These are phyloP conservation scores for Platysternon megacephalum DNA, from an alignment of 2,113 vertebrate genomes.

Conservation along the genomic window DNA sequence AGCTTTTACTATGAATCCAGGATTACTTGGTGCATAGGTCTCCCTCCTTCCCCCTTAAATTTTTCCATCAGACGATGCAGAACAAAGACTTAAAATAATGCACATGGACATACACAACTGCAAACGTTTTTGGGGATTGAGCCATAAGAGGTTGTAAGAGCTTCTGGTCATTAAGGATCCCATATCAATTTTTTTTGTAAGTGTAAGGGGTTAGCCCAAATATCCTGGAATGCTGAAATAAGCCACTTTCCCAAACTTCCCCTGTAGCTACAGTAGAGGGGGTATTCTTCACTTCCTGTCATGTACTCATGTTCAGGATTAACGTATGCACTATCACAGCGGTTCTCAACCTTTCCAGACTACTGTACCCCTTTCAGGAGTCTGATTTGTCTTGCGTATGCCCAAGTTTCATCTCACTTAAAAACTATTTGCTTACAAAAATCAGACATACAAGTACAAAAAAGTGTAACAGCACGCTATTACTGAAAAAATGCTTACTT, in stretches of 20 bases:
- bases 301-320: neutral
- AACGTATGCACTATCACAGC: neutral
- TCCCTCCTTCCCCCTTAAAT: neutral
- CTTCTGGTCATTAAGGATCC: neutral
- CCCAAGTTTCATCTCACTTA: too few species aligned
- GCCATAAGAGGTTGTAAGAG: slow-evolving; percentile 6
- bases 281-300: neutral
- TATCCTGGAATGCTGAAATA: neutral
- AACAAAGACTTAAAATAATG: slow-evolving; percentile 28
- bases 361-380: too few species aligned
- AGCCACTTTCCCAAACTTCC: neutral
- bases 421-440: too few species aligned
- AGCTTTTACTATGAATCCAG: neutral
- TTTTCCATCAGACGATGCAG: neutral
- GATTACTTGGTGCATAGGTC: slow-evolving; percentile 2
- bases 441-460: too few species aligned
- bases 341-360: neutral
- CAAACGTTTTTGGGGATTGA: neutral
- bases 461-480: too few species aligned
- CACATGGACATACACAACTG: slow-evolving; percentile 12
- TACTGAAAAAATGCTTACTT: too few species aligned
- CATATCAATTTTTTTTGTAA: rapidly evolving
- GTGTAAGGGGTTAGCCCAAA: neutral
- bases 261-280: neutral
- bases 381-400: too few species aligned